Evolutionary conservation across 2,797 vertebrate species (phyloP), one percentile per base, ranked within the genome.

Genomic region (Hipposideros larvatus): DNA sequence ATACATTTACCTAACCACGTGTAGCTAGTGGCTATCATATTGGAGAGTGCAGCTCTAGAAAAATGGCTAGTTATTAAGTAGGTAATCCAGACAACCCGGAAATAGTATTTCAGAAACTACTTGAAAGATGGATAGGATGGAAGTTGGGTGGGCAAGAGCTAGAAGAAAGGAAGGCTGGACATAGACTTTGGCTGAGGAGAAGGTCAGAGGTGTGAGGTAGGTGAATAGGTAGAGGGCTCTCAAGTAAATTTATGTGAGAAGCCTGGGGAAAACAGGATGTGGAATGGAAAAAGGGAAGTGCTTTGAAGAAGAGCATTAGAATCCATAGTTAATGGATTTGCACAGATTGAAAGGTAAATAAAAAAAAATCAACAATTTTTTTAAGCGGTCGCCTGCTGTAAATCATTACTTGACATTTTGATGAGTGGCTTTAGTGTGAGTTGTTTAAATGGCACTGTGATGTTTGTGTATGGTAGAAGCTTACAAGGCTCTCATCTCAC

Each of bases 311-410:
- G 94, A 96, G 73, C 90, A 61, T 97, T 93, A 71, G 93, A 90
- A 92, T 78, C 73, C 94, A 93, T 87, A 70, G 90, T 95, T 93
- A 94, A 95, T 88, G 96, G 88, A 91, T 92, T 86, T 97, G 63
- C 63, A 55, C 94, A 83, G 73, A 83, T 92, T 31, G 92, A 97
- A 96, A 96, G 63, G 90, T 94, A 97, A 96, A 95, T 96, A 95
- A 70, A 88, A 96, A 95, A 70, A 88, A 96, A 63, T 83, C 96
- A 74, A 92, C 90, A 43, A 78, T 96, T 51, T 51, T 53, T 91
- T 85, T 26, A 43, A 68, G 34, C 63, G 51, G 82, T 73, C 87
- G n/a, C 87, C 66, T 2, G 21, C 88, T 88, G 14, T 87, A 92
- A 94, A 95, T 95, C 87, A 65, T 79, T 80, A 51, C 80, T 85